A percentile compares a stretch with the other conserved stretches of the same genome.
phyloP scores from a whole-genome alignment of 2,797 vertebrate genomes.

The Apodemus agrarius region DNA sequence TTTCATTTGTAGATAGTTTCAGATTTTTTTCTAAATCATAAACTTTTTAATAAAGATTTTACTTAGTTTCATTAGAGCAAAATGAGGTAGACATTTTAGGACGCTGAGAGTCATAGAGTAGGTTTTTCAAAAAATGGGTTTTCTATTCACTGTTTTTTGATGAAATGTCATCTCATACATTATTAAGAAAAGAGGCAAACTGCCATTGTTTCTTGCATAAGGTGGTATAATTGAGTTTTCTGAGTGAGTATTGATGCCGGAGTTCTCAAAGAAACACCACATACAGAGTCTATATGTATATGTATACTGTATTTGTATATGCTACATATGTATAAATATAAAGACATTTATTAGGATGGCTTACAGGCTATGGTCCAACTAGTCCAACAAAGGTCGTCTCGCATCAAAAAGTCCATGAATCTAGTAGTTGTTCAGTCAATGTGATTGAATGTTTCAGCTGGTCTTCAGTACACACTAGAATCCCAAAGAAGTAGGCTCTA shows the following conservation, averaged over 20 bases:
- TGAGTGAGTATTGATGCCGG: neutral
- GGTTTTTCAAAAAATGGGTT: neutral
- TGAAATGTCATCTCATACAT: neutral
- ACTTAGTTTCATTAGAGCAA: neutral
- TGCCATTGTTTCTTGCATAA: neutral
- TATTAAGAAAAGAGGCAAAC: neutral
- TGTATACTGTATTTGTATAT: too few species aligned
- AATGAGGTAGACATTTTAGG: neutral
- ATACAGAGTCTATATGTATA: neutral
- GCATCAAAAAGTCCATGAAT: neutral
- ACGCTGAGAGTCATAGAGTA: neutral
- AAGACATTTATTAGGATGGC: neutral
- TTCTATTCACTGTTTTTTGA: neutral
- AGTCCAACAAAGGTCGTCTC: neutral
- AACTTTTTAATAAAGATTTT: neutral
- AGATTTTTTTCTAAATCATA: conserved; percentile 6
- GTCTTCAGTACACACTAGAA: neutral
- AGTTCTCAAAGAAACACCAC: neutral
- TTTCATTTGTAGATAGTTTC: neutral
- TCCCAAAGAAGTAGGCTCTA: neutral
- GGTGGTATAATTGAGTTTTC: neutral
- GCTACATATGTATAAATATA: neutral
- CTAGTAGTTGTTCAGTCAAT: neutral
- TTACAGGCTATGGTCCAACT: neutral
- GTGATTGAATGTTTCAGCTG: neutral